Conservation (phyloP, 2,797 vertebrate genomes). For the Psittacula echo region DNA sequence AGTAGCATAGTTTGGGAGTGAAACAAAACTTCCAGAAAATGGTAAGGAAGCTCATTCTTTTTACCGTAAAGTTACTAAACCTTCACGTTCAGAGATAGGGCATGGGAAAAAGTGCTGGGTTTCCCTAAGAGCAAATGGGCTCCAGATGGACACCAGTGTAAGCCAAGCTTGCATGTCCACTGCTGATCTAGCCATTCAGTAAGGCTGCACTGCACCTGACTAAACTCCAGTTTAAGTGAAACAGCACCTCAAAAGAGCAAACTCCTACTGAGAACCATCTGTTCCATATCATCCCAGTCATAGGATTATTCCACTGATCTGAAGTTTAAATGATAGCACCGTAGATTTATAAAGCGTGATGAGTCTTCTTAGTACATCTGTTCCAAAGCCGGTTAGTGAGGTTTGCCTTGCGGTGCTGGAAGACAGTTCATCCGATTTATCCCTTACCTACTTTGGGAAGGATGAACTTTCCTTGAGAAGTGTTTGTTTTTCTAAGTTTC, state of each 20-base stretch:
- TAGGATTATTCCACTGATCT: neutral
- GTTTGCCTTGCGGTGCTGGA: neutral
- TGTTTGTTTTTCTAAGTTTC: neutral
- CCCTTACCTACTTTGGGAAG: neutral
- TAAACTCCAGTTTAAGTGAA: neutral
- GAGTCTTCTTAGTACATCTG: neutral
- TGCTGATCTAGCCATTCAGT: neutral
- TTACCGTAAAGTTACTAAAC: neutral
- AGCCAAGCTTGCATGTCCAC: neutral
- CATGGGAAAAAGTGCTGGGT: rapidly evolving
- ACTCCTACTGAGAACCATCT: neutral
- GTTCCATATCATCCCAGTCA: rapidly evolving
- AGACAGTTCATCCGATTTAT: neutral
- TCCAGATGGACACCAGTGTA: no score
- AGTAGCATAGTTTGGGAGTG: neutral
- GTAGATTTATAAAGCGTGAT: neutral
- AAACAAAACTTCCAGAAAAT: neutral
- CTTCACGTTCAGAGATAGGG: neutral
- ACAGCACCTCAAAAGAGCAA: neutral
- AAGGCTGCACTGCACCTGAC: neutral
- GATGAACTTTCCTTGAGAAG: neutral
- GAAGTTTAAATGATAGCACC: neutral
- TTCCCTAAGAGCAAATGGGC: neutral
- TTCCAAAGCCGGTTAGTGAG: neutral
- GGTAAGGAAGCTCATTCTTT: neutral